phyloP scores from a whole-genome alignment of 2,888 invertebrate species.

The Entomobrya proxima region DNA sequence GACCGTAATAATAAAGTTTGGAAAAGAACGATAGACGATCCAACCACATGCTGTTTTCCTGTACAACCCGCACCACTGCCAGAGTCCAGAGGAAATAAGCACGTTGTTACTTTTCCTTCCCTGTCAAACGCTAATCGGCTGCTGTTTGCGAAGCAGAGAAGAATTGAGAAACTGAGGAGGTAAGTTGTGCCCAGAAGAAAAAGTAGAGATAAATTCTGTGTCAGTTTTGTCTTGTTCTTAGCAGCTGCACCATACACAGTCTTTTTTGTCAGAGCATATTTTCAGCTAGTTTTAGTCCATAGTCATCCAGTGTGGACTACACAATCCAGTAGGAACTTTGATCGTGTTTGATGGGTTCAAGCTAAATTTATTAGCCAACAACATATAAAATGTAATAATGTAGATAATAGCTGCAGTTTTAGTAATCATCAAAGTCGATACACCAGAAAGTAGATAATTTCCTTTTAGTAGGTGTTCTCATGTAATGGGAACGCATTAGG shows the following conservation, averaged over 20 bases:
- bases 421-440: neutral
- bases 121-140: conserved; percentile 66
- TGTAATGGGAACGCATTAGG: neutral
- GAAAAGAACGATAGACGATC: conserved; percentile 47
- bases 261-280: neutral
- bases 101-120: conserved; percentile 58
- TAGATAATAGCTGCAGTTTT: neutral
- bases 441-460: neutral
- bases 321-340: neutral
- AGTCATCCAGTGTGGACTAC: neutral
- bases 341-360: neutral
- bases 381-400: conserved; percentile 5
- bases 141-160: conserved; percentile 49
- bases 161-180: conserved; percentile 55
- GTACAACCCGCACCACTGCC: conserved; percentile 21
- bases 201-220: no score
- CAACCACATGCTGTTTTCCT: conserved; percentile 63
- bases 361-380: conserved; percentile 20
- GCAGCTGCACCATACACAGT: neutral
- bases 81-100: conserved; percentile 57
- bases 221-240: neutral
- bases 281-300: neutral
- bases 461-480: neutral
- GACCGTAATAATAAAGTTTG: conserved; percentile 56
- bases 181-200: conserved; percentile 35